A percentile compares a stretch with the other conserved stretches of the same genome.
Evolutionary conservation across 2,888 invertebrate species (phyloP).

Genomic region (Sericinus montela): DNA sequence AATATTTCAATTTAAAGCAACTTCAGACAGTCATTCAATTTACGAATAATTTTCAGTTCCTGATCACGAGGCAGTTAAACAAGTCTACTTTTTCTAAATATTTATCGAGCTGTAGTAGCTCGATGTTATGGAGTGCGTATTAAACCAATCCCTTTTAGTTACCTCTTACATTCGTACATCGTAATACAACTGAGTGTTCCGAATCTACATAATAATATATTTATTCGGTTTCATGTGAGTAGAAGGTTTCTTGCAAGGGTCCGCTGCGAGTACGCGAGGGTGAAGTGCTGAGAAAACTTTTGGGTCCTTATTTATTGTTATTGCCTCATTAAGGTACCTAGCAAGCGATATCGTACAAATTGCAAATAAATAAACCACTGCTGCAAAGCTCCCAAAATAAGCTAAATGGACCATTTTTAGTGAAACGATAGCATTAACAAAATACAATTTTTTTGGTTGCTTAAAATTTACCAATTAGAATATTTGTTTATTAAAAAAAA

Average conservation of each 20-base stretch:
- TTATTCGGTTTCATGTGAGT: slow-evolving; percentile 62
- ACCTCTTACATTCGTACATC: slow-evolving; percentile 5
- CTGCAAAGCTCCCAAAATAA: slow-evolving; percentile 54
- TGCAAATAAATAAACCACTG: slow-evolving; percentile 72
- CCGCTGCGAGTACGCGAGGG: slow-evolving; percentile 52
- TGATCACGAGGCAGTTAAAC: too few relatives aligned
- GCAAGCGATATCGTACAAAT: slow-evolving; percentile 76
- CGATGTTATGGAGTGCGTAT: slow-evolving; percentile 6
- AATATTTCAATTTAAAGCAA: too few relatives aligned
- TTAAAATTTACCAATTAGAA: too few relatives aligned
- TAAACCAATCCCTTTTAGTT: slow-evolving; percentile 15
- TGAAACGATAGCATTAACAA: slow-evolving; percentile 8
- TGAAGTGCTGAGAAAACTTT: slow-evolving; percentile 71
- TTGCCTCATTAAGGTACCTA: slow-evolving; percentile 77
- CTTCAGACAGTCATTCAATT: too few relatives aligned
- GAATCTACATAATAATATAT: slow-evolving; percentile 43
- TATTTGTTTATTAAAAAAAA: too few relatives aligned
- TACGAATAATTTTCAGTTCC: too few relatives aligned
- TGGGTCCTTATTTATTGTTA: slow-evolving; percentile 79
- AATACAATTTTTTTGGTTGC: too few relatives aligned
- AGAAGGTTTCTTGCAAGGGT: slow-evolving; percentile 67
- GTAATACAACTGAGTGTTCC: slow-evolving; percentile 28
- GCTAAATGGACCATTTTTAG: slow-evolving; percentile 46
- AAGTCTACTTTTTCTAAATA: too few relatives aligned
- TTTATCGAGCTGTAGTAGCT: too few relatives aligned